Evolutionary conservation across 2,113 vertebrate species (phyloP), one percentile per base, ranked within the genome.

Genomic region (Tympanuchus pallidicinctus): DNA sequence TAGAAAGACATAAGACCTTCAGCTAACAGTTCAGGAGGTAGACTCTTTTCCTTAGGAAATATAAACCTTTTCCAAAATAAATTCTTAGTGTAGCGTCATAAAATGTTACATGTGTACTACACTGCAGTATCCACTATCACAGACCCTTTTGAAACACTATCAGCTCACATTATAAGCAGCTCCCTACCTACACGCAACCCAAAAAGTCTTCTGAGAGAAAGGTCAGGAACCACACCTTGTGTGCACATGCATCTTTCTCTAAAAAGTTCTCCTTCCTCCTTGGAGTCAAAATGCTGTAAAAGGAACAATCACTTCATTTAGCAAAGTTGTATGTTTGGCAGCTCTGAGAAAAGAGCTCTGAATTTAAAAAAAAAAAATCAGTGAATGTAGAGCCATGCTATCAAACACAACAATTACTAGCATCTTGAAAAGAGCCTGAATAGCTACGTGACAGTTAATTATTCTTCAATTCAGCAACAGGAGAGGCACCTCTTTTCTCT

Each of bases 401-500:
- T 42, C 71, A 85, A 92, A 70, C 42, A n/a, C 21, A 50, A 64
- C 64, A 82, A 70, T 80, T 89, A 91, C 45, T 64, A 52, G 45
- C 89, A 13, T 34, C 63, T 64, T 71, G 75, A 88, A 42, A 19
- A 80, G 32, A 72, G 76, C 32, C 76, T 32, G 18, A 88, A 71
- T 45, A 93, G 54, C 47, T 14, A 10, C 17, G 34, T 30, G 80
- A 82, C 42, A 90, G 66, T 69, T 84, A 24, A 72, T 42, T 38
- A n/a, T 25, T 42, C 65, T 61, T 87, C 75, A 48, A 76, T 71
- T 91, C 76, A 69, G 57, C 3, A 67, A 82, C 3, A 0, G 82
- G 30, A 90, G 48, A 75, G n/a, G 70, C 56, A 86, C 70, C 70
- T 81, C 69, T 90, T 91, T 91, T 89, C 82, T 86, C 86, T 59